A percentile compares a stretch with the other conserved stretches of the same genome.
phyloP scores from a whole-genome alignment of 2,113 vertebrate genomes.

The Pituophis catenifer region DNA sequence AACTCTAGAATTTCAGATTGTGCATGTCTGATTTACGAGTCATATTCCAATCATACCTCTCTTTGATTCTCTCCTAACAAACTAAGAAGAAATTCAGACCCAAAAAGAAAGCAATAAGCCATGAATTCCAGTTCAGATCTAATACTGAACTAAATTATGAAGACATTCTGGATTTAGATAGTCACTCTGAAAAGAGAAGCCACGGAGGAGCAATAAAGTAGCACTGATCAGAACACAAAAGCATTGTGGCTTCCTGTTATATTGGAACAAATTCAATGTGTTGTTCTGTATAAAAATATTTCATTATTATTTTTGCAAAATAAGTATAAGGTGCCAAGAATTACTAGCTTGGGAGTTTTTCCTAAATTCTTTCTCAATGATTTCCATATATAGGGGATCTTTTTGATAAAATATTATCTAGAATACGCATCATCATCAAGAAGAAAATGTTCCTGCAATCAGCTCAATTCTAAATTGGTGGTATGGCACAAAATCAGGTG shows the following conservation, averaged over 20 bases:
- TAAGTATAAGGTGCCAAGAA: neutral
- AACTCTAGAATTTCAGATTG: neutral
- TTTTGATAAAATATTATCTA: neutral
- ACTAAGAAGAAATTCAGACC: neutral
- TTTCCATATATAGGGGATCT: neutral
- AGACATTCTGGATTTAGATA: neutral
- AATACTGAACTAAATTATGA: neutral
- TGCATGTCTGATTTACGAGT: neutral
- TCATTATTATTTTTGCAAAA: neutral
- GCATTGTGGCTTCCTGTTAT: neutral
- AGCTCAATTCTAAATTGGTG: constrained; percentile 2
- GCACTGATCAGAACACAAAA: neutral
- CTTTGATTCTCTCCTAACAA: neutral
- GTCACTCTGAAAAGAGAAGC: neutral
- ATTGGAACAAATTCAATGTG: neutral
- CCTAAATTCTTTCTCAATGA: neutral
- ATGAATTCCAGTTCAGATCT: neutral
- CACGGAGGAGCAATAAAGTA: neutral
- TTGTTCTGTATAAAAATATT: neutral
- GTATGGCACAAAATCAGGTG: neutral
- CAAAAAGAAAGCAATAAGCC: neutral
- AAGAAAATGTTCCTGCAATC: neutral
- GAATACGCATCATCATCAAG: neutral
- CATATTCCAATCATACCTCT: neutral
- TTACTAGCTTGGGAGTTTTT: neutral